Percentiles rank a stretch among this genome's conserved stretches.
Conservation (phyloP, 2,888 invertebrate species). For the Flexamia atlantica region DNA sequence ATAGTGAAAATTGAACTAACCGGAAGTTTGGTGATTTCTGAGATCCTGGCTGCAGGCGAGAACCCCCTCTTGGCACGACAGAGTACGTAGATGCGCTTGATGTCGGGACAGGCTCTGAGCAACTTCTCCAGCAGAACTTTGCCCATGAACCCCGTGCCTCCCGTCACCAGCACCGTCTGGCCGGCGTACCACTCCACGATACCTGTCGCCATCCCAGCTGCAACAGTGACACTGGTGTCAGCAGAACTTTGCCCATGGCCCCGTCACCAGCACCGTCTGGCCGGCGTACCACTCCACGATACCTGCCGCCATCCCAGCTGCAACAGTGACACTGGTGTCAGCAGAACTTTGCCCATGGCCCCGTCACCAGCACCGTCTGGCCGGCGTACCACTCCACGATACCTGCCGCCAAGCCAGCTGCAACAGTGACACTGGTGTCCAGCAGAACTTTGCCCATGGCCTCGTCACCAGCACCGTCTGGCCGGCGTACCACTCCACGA, state of each 20-base stretch:
- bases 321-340: no score
- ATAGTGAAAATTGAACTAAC: no score
- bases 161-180: constrained; percentile 85
- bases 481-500: no score
- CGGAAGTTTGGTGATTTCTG: constrained; percentile 80
- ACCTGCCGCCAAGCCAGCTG: no score
- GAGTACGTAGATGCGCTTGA: constrained; percentile 76
- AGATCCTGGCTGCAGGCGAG: constrained; percentile 76
- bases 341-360: no score
- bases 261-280: neutral
- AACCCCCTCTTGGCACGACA: constrained; percentile 79
- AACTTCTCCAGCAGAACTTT: constrained; percentile 71
- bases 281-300: no score
- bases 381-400: neutral
- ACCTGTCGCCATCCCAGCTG: constrained; percentile 55
- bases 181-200: constrained; percentile 70
- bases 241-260: neutral
- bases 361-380: no score
- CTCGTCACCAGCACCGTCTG: no score
- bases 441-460: no score
- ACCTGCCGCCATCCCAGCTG: no score
- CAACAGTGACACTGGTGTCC: no score
- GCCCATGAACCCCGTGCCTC: constrained; percentile 85
- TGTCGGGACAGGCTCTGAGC: constrained; percentile 74
- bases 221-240: no score